phyloP scores from a whole-genome alignment of 2,797 vertebrate genomes.

The Pantherophis vulpinus region DNA sequence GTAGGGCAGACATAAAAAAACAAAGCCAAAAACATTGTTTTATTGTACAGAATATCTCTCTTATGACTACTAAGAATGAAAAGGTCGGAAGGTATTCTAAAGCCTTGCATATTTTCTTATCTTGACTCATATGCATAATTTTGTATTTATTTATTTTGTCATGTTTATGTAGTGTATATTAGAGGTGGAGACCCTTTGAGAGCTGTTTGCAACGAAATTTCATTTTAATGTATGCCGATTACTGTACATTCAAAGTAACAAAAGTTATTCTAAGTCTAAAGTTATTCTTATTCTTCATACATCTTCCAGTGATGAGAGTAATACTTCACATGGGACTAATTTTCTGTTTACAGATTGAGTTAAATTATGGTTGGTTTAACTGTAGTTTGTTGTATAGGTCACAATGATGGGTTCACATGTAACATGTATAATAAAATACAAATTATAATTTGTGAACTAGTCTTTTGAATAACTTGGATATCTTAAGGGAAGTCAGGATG shows the following conservation, averaged over 20 bases:
- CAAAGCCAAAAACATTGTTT: background rate
- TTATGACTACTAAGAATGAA: background rate
- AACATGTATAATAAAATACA: background rate
- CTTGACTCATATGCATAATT: background rate
- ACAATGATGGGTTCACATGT: background rate
- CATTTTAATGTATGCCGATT: too few species aligned
- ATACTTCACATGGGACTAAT: background rate
- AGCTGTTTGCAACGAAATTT: too few species aligned
- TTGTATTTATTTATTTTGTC: too few species aligned
- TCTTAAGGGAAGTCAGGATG: background rate
- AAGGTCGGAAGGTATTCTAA: background rate
- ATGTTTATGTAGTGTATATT: too few species aligned
- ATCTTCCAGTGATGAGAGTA: background rate
- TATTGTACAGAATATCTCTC: background rate
- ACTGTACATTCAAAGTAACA: too few species aligned
- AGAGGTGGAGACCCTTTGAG: too few species aligned
- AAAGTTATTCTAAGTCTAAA: too few species aligned
- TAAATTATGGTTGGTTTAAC: background rate
- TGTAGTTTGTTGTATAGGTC: background rate
- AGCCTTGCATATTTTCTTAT: background rate
- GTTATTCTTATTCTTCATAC: background rate
- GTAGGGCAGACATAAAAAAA: background rate
- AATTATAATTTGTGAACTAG: background rate
- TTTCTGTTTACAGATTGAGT: background rate
- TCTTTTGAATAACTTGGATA: background rate